Evolutionary conservation across 2,888 invertebrate genomes (phyloP), one percentile per base, ranked within the genome.

Genomic region (Diogma glabrata): DNA sequence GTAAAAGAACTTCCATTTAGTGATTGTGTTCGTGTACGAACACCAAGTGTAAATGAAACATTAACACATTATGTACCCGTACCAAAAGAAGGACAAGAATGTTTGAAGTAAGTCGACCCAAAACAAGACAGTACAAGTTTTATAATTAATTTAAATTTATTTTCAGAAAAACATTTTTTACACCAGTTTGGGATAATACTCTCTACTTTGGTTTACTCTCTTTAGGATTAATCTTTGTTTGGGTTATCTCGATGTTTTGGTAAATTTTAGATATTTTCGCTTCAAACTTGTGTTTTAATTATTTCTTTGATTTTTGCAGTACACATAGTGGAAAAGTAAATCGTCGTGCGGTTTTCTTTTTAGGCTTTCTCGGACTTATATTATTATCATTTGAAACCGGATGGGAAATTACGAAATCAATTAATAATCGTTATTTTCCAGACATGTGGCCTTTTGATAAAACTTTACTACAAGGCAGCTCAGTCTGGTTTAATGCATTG

Each of bases 401-500:
- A 22, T 70, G 68, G 69, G 69, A 68, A 52, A 64, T 69, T 17
- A 62, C 66, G 52, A 64, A 64, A 52, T 64, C 67, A 1, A 58
- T 70, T 17, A 57, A 62, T 12, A 61, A 61, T 7, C 59, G 63
- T 45, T 66, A 64, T 67, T 48, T 69, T 51, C 68, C 68, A 0
- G 62, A 67, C 16, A 53, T 69, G 17, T 69, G 68, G 67, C 57
- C 57, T 17, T 69, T 68, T 30, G 58, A 63, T 7, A 54, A 59
- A 38, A 53, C 52, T 4, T 52, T 59, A 46, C 59, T 70, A 24
- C 50, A 55, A 16, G 63, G 65, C 33, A 67, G 69, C 56, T 60
- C 63, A 50, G 60, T 69, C 40, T 70, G 70, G 70, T 70, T 70
- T 46, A 67, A 64, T 56, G 69, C 71, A n/a, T 57, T 70, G 6